Conservation (phyloP, 2,113 vertebrate species). For the Sturnira hondurensis region DNA sequence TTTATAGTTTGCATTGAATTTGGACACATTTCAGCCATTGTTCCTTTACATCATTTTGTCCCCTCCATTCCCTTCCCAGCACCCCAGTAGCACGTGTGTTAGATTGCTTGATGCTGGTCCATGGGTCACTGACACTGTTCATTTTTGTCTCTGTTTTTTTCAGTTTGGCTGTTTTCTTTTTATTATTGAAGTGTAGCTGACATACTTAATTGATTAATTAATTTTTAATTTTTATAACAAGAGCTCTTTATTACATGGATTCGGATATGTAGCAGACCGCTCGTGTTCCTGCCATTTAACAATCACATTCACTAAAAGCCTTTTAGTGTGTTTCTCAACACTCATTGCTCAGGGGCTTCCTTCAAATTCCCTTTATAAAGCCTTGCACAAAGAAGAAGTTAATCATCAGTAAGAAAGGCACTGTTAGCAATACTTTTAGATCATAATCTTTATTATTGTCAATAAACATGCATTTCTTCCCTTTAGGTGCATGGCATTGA, state of each 20-base stretch:
- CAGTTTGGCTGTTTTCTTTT: not conserved
- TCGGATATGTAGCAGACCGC: slow-evolving; percentile 19
- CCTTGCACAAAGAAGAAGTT: not conserved
- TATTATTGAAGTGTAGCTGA: not conserved
- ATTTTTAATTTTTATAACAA: slow-evolving; percentile 30
- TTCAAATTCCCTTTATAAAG: slow-evolving; percentile 31
- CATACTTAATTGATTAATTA: not conserved
- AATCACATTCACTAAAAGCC: slow-evolving; percentile 22
- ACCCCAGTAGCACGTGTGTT: not conserved
- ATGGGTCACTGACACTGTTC: not conserved
- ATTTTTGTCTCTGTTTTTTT: not conserved
- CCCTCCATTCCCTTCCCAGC: not conserved
- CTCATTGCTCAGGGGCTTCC: slow-evolving; percentile 3
- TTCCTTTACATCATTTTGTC: not conserved
- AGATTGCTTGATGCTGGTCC: not conserved
- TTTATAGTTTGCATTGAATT: not conserved
- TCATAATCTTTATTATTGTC: not conserved
- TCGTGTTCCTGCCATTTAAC: slow-evolving; percentile 25
- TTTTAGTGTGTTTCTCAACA: not conserved
- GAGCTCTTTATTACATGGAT: slow-evolving; percentile 65
- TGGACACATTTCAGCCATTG: not conserved
- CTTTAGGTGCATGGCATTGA: slow-evolving; percentile 12
- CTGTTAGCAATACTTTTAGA: slow-evolving; percentile 30
- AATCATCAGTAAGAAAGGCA: slow-evolving; percentile 56
- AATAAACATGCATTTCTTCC: slow-evolving; percentile 50